These are phyloP conservation scores for Drosophila takahashii DNA, from an alignment of 1,140 invertebrate genomes.

Conservation along the genomic window DNA sequence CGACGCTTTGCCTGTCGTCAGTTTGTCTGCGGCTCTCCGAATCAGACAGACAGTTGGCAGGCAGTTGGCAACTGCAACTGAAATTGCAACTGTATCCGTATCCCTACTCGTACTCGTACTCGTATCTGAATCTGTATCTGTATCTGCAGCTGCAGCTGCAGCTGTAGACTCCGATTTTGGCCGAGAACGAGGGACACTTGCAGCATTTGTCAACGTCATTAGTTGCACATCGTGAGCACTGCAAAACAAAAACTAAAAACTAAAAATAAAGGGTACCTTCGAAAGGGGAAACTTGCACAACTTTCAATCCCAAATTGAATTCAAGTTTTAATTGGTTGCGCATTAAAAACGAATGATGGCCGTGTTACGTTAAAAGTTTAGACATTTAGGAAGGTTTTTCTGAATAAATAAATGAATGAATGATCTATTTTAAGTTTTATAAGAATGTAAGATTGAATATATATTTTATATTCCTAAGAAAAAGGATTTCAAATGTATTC, in stretches of 20 bases:
- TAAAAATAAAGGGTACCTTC: background rate
- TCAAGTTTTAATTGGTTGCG: slow-evolving; percentile 4
- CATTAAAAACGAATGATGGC: too few species aligned
- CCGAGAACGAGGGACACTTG: background rate
- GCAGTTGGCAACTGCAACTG: slow-evolving; percentile 14
- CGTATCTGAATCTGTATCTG: slow-evolving; percentile 3
- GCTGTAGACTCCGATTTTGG: slow-evolving; percentile 14
- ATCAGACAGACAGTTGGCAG: slow-evolving; percentile 46
- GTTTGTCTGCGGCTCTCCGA: slow-evolving; percentile 51
- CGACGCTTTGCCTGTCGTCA: slow-evolving; percentile 54
- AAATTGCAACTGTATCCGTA: slow-evolving; percentile 10
- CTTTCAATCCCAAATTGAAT: background rate
- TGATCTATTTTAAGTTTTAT: too few species aligned
- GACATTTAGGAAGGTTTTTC: too few species aligned
- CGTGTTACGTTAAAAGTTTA: too few species aligned
- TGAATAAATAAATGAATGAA: too few species aligned
- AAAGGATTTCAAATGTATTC: too few species aligned
- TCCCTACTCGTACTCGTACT: background rate
- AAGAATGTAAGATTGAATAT: too few species aligned
- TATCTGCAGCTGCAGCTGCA: background rate
- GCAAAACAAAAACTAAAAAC: background rate
- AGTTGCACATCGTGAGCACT: slow-evolving; percentile 19
- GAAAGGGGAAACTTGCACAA: background rate
- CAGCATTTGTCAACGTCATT: slow-evolving; percentile 47
- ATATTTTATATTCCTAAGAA: too few species aligned